Base-by-base conservation (phyloP, 2,797 vertebrate species). In the Gorsachius magnificus region DNA sequence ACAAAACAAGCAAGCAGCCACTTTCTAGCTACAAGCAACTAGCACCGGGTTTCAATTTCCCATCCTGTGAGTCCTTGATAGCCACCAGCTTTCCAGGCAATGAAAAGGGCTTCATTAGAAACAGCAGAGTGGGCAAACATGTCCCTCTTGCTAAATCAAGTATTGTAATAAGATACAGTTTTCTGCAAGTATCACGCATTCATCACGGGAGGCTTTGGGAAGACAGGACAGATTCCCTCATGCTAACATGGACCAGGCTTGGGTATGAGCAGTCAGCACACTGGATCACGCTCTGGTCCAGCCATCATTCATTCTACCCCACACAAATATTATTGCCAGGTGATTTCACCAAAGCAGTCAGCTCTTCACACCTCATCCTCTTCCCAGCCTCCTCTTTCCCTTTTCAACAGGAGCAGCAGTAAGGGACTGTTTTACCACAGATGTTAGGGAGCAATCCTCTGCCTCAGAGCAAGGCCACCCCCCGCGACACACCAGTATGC, bases 171-270 rank as follows among this genome's bases (percentile, higher is more conserved):
- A 63, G 17, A 21, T 28, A 17, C 2, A 6, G 21, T 41, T 89
- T 64, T 81, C 53, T 68, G 28, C n/a, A 56, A 84, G 41, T 33
- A 76, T 24, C 53, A 69, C 1, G 1, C 5, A 11, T 12, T 43
- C 33, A 38, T 68, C 28, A 4, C 24, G 4, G 36, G 43, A 74
- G 18, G 4, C 16, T 50, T 83, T 71, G 60, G 53, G 21, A 85
- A 65, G 13, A 65, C 1, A 2, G 19, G 16, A 92, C 25, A 74
- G 17, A 45, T 7, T 68, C 43, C 31, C 10, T 61, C 6, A 2
- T 35, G 28, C 2, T 3, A 66, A 43, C 38, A 53, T 0, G 0
- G 54, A 79, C 21, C 17, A 76, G 21, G 53, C 11, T 38, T 4
- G 4, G 48, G 35, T 22, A 31, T 8, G 17, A 78, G 28, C 18